A percentile compares a stretch with the other conserved stretches of the same genome.
Evolutionary conservation across 1,140 invertebrate genomes (phyloP).

Genomic region (Drosophila kikkawai): DNA sequence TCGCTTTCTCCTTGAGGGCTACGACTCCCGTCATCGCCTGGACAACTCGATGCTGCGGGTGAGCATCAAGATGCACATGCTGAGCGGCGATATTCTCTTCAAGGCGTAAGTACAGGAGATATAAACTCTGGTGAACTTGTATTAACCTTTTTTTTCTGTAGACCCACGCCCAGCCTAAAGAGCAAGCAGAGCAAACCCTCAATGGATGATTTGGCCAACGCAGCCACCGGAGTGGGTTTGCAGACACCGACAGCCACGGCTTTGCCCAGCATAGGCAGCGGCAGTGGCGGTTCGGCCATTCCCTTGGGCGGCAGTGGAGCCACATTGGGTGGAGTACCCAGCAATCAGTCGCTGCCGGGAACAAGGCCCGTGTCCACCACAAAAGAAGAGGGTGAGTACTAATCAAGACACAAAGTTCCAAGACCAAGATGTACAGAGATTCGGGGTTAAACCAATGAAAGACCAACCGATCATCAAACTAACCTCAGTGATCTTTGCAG

Average conservation of each 20-base stretch:
- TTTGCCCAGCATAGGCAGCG: constrained; percentile 63
- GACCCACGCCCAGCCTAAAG: constrained; percentile 89
- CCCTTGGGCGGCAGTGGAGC: constrained; percentile 85
- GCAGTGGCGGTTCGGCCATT: constrained; percentile 61
- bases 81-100: constrained; percentile 97
- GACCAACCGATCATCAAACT: neutral
- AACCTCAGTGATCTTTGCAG: constrained; percentile 76
- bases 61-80: constrained; percentile 96
- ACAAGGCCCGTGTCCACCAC: constrained; percentile 69
- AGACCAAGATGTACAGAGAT: neutral
- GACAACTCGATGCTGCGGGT: constrained; percentile 98
- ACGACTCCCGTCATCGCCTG: constrained; percentile 94
- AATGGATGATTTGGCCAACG: constrained; percentile 72
- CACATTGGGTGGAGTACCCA: constrained; percentile 65
- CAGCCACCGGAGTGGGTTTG: constrained; percentile 83
- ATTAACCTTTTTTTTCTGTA: constrained; percentile 72
- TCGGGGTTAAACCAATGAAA: neutral
- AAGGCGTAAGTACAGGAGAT: constrained; percentile 93
- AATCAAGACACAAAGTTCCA: neutral
- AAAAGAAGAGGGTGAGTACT: constrained; percentile 88
- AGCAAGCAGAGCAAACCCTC: constrained; percentile 86
- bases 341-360: constrained; percentile 54
- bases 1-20: constrained; percentile 96
- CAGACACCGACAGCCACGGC: constrained; percentile 77
- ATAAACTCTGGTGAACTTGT: neutral